A percentile compares a stretch with the other conserved stretches of the same genome.
phyloP scores from a whole-genome alignment of 2,797 vertebrate species.

The Sphenopsis melanotis region DNA sequence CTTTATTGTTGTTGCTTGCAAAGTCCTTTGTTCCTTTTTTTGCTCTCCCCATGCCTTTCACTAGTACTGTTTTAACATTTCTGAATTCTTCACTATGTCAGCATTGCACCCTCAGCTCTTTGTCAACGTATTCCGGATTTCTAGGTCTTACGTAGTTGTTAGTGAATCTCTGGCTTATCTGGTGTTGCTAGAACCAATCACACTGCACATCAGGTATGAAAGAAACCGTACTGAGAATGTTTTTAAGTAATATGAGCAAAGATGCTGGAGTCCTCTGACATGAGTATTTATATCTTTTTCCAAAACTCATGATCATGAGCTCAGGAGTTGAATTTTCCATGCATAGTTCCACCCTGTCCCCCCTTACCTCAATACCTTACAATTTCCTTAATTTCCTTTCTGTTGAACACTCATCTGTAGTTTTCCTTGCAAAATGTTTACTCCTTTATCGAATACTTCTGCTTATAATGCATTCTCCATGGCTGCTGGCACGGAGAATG shows the following conservation, averaged over 20 bases:
- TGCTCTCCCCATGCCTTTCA: not conserved
- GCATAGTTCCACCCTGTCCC: rapidly evolving
- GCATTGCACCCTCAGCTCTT: not conserved
- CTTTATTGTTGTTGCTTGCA: not conserved
- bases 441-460: not conserved
- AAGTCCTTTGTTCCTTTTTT: not conserved
- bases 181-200: not conserved
- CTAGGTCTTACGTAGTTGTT: not conserved
- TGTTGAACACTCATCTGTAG: not conserved
- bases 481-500: not conserved
- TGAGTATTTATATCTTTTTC: not conserved
- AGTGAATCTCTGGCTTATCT: not conserved
- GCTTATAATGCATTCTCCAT: rapidly evolving
- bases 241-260: not conserved
- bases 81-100: not conserved
- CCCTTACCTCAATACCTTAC: not conserved
- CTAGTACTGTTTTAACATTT: not conserved
- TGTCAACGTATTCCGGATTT: not conserved
- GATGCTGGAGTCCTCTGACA: not conserved
- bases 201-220: rapidly evolving
- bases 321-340: not conserved
- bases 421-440: not conserved
- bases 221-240: not conserved
- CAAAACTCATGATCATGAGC: not conserved
- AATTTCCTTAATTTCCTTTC: not conserved